Evolutionary conservation across 2,113 vertebrate species (phyloP).

Genomic region (Osmerus eperlanus): DNA sequence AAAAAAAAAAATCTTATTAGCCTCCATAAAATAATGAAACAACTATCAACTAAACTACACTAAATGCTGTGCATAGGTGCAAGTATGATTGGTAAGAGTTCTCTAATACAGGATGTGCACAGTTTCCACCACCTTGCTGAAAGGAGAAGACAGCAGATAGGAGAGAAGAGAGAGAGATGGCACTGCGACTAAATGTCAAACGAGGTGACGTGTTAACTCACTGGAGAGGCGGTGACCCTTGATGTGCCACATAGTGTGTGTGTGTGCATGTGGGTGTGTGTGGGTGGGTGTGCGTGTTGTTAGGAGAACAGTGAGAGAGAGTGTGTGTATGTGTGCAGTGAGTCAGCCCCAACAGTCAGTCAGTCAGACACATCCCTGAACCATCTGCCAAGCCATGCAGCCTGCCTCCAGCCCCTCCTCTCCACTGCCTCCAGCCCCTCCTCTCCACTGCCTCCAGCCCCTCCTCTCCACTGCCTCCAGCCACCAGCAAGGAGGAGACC

Average conservation of each 20-base stretch:
- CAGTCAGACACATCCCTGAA: conserved; percentile 55
- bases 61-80: background rate
- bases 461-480: conserved; percentile 27
- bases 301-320: background rate
- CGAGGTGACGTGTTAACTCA: conserved; percentile 25
- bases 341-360: conserved; percentile 43
- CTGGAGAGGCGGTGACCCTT: conserved; percentile 36
- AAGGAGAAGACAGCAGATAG: background rate
- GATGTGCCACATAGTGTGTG: conserved; percentile 4
- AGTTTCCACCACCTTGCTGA: background rate
- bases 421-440: conserved; percentile 16
- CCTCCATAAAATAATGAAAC: background rate
- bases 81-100: background rate
- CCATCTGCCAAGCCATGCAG: conserved; percentile 59
- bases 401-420: conserved; percentile 17
- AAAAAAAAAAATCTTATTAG: background rate
- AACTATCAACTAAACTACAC: too few relatives aligned
- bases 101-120: background rate
- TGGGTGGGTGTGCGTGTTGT: background rate
- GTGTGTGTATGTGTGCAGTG: conserved; percentile 4
- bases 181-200: conserved; percentile 41
- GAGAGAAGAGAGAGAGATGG: conserved; percentile 14
- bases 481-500: conserved; percentile 50
- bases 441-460: conserved; percentile 15
- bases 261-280: background rate